A percentile compares a stretch with the other conserved stretches of the same genome.
These are phyloP conservation scores for Sicus ferrugineus DNA, from an alignment of 2,888 invertebrate genomes.

Conservation along the genomic window DNA sequence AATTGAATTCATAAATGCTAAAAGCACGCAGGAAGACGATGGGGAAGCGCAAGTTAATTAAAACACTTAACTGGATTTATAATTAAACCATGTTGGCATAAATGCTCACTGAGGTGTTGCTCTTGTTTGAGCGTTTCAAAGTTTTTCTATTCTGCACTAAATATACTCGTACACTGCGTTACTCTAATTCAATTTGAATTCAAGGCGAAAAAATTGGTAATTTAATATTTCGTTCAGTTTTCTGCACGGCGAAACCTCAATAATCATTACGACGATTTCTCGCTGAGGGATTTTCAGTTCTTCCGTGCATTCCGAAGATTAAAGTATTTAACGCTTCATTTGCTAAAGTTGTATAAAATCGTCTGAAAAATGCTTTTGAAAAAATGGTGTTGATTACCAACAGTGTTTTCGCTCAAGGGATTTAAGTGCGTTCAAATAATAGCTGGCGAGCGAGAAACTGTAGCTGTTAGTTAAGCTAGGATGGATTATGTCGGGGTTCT, in stretches of 20 bases:
- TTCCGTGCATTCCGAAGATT: background rate
- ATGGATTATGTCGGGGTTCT: too few relatives aligned
- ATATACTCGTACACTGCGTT: background rate
- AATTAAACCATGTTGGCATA: background rate
- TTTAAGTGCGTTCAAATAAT: too few relatives aligned
- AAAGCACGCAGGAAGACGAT: background rate
- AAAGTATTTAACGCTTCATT: slow-evolving; percentile 30
- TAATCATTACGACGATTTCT: background rate
- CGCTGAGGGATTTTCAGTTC: background rate
- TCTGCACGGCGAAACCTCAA: slow-evolving; percentile 20
- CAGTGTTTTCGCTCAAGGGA: too few relatives aligned
- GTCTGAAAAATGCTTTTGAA: background rate
- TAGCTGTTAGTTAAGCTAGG: too few relatives aligned
- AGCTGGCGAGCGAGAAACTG: too few relatives aligned
- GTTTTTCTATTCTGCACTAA: background rate
- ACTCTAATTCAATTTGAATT: background rate
- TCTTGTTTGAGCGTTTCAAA: background rate
- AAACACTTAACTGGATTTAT: slow-evolving; percentile 27
- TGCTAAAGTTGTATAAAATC: slow-evolving; percentile 7
- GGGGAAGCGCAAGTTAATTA: slow-evolving; percentile 15
- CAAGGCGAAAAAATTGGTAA: slow-evolving; percentile 10
- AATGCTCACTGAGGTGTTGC: background rate
- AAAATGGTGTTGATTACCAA: slow-evolving; percentile 19
- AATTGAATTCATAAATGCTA: slow-evolving; percentile 22
- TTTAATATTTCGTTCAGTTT: slow-evolving; percentile 29